A percentile compares a stretch with the other conserved stretches of the same genome.
Evolutionary conservation across 2,113 vertebrate species (phyloP).

Genomic region (Apeltes quadracus): DNA sequence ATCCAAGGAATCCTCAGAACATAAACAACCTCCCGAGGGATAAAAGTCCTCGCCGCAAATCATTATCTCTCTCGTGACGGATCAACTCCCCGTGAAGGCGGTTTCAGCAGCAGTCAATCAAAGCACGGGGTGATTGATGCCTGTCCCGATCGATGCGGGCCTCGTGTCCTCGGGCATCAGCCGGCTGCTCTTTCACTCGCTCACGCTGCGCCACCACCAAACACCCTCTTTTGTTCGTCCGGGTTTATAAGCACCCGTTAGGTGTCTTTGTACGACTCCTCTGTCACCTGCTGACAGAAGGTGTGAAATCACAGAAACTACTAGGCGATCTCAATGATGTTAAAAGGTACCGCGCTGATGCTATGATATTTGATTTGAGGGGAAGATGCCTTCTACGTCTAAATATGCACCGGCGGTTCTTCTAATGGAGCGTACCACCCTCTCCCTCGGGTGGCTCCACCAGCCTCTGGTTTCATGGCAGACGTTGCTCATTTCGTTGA

Average conservation of each 20-base stretch:
- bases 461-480: conserved; percentile 64
- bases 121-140: conserved; percentile 65
- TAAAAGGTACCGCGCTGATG: too few species aligned
- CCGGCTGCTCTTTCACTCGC: conserved; percentile 17
- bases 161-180: conserved; percentile 37
- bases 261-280: conserved; percentile 19
- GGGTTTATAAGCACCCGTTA: conserved; percentile 43
- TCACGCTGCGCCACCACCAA: background rate
- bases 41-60: conserved; percentile 43
- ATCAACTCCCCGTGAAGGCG: conserved; percentile 33
- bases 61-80: conserved; percentile 58
- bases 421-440: conserved; percentile 19
- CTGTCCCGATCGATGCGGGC: conserved; percentile 48
- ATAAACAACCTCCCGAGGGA: conserved; percentile 47
- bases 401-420: conserved; percentile 21
- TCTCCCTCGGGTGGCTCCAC: conserved; percentile 49
- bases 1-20: conserved; percentile 41
- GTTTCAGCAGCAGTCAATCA: conserved; percentile 65
- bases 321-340: too few species aligned
- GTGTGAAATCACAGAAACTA: background rate
- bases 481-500: conserved; percentile 76
- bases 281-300: background rate
- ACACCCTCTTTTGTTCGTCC: conserved; percentile 22
- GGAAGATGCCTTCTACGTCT: conserved; percentile 1
- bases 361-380: background rate